Evolutionary conservation across 2,888 invertebrate genomes (phyloP), one percentile per base, ranked within the genome.

Genomic region (Sarcophaga rosellei): DNA sequence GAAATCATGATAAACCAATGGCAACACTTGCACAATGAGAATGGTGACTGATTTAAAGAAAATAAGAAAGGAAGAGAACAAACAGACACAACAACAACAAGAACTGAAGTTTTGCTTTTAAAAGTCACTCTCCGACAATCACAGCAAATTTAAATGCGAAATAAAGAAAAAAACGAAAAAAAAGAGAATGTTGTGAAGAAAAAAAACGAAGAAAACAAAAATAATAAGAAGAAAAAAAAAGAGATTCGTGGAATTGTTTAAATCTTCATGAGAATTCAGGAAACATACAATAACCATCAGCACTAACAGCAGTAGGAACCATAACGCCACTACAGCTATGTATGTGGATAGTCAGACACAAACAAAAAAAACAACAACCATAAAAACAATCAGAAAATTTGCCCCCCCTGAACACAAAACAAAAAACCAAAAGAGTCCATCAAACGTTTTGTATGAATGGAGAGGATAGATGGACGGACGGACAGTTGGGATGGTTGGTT

Each of bases 211-310:
- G 11, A 45, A 53, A 15, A 70, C 35, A 66, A 68, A 23, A 23
- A 35, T 8, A 35, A 25, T 17, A 1, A 23, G n/a, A 20, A 44
- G n/a, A 72, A 15, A 57, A 63, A 57, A 62, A 59, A 47, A 74
- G 65, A 65, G 44, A 79, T 84, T 79, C 79, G 44, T 59, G 70
- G 79, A 84, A 84, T 75, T 69, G 35, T 79, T 74, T 69, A 79
- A 79, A 70, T 6, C 74, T 79, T 84, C 69, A 75, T 79, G 79
- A 70, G 84, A 79, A 84, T 70, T 70, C 69, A 70, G 20, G 47
- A 47, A 84, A 79, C 69, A 81, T 62, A 81, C 69, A 62, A 68
- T 35, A 35, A 35, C 45, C 75, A 69, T 25, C 74, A 68, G 62
- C 15, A 65, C 53, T 23, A 35, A n/a, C 69, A 53, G 20, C 23